Evolutionary conservation across 2,888 invertebrate species (phyloP).

Genomic region (Itoplectis maculator): DNA sequence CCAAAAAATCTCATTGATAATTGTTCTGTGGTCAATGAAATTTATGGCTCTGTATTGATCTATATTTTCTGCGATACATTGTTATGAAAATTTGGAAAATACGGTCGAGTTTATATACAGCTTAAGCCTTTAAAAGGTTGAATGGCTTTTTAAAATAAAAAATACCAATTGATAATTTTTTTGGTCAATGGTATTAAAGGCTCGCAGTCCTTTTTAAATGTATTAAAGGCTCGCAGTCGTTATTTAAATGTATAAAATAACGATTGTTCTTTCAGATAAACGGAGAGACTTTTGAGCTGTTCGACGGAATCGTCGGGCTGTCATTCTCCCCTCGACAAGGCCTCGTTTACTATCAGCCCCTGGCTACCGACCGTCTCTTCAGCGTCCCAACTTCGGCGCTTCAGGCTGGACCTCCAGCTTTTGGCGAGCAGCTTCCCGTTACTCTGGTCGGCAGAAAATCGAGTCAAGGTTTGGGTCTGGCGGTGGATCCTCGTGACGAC

Average conservation of each 20-base stretch:
- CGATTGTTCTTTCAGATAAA: conserved; percentile 86
- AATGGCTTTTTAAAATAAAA: no score
- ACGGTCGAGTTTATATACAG: no score
- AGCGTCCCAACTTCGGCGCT: conserved; percentile 91
- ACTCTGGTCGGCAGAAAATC: conserved; percentile 93
- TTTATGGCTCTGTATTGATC: no score
- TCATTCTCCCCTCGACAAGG: conserved; percentile 88
- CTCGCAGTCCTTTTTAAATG: no score
- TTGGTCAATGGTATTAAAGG: neutral
- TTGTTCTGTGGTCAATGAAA: conserved; percentile 5
- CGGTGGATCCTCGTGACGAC: conserved; percentile 90
- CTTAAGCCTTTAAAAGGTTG: no score
- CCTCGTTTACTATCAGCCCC: conserved; percentile 89
- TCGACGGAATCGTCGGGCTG: conserved; percentile 91
- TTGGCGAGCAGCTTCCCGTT: conserved; percentile 90
- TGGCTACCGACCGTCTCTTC: conserved; percentile 91
- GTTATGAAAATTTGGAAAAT: neutral
- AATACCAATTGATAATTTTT: neutral
- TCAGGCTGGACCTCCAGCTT: conserved; percentile 90
- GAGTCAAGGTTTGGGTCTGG: conserved; percentile 92
- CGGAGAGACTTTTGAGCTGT: conserved; percentile 89
- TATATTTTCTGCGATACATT: neutral
- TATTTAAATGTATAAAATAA: no score
- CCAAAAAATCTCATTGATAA: neutral
- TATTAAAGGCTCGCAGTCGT: no score